These are phyloP conservation scores for Styela clava DNA, from an alignment of 23 tunicate species.

Conservation along the genomic window DNA sequence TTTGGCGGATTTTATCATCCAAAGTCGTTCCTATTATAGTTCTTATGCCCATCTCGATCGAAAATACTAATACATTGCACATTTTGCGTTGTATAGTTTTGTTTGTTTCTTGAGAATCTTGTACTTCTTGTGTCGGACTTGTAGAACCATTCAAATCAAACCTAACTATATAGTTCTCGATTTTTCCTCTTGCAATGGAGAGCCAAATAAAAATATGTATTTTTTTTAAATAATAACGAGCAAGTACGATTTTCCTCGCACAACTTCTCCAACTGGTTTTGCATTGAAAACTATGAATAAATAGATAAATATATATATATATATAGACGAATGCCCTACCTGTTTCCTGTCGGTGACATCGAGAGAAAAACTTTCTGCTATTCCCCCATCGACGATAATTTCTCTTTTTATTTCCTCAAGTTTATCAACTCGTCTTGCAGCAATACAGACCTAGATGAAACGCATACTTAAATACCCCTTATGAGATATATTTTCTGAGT, in stretches of 20 bases:
- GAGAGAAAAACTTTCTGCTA: conserved; percentile 36
- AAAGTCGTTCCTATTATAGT: too few species aligned
- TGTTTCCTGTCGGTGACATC: conserved; percentile 73
- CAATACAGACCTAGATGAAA: conserved; percentile 72
- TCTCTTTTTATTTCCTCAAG: conserved; percentile 42
- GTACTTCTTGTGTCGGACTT: too few species aligned
- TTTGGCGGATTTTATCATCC: too few species aligned
- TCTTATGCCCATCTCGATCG: too few species aligned
- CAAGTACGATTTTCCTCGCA: neutral
- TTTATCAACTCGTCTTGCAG: conserved; percentile 64
- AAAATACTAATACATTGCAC: too few species aligned
- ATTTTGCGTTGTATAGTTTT: too few species aligned
- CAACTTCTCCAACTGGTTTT: neutral
- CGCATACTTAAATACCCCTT: neutral
- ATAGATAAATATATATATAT: neutral
- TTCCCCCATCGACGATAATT: conserved; percentile 34
- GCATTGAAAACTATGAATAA: neutral
- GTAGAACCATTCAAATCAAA: too few species aligned
- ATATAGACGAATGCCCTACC: conserved; percentile 19
- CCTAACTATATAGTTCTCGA: too few species aligned
- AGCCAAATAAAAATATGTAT: neutral
- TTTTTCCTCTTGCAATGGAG: too few species aligned
- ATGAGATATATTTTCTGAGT: neutral
- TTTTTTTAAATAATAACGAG: neutral
- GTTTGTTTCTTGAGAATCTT: too few species aligned